Base-by-base conservation (phyloP, 2,797 vertebrate genomes). In the Cyclopterus lumpus region DNA sequence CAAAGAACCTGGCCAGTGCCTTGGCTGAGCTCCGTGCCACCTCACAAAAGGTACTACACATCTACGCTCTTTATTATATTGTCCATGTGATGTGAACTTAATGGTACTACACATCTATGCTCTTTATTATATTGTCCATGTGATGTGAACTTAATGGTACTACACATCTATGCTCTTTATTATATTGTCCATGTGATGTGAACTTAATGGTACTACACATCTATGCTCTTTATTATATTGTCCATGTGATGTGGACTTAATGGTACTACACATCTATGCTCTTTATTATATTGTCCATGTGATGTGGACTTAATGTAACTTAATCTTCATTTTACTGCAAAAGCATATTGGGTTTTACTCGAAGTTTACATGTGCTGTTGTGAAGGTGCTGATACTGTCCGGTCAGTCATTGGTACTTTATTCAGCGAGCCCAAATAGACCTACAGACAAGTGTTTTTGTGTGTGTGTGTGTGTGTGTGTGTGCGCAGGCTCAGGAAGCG, bases 21-120 rank as follows among this genome's bases (percentile, higher is more conserved):
- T 90, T 99, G 64, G 96, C 96, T 0, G 98, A 99, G 66, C 96
- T 99, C 34, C 97, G 98, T 34, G 97, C 97, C 0, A 97, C 98
- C 0, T 95, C 97, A 3, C 97, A 98, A n/a, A n/a, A n/a, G 97
- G 98, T 99, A 90, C 70, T 6, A 3, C 10, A 11, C 22, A 3
- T 16, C 22, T 38, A 10, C 11, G 28, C 8, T 38, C n/a, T n/a
- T n/a, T n/a, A n/a, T n/a, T n/a, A n/a, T n/a, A n/a, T n/a, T n/a
- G n/a, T n/a, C n/a, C n/a, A n/a, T n/a, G n/a, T n/a, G n/a, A n/a
- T n/a, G n/a, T n/a, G n/a, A n/a, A n/a, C n/a, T n/a, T n/a, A n/a
- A n/a, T n/a, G n/a, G n/a, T n/a, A n/a, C n/a, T n/a, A n/a, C n/a
- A n/a, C n/a, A n/a, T n/a, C n/a, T n/a, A n/a, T n/a, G n/a, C n/a